These are phyloP conservation scores for Harpalus rubripes DNA, from an alignment of 2,888 invertebrate genomes.

Conservation along the genomic window DNA sequence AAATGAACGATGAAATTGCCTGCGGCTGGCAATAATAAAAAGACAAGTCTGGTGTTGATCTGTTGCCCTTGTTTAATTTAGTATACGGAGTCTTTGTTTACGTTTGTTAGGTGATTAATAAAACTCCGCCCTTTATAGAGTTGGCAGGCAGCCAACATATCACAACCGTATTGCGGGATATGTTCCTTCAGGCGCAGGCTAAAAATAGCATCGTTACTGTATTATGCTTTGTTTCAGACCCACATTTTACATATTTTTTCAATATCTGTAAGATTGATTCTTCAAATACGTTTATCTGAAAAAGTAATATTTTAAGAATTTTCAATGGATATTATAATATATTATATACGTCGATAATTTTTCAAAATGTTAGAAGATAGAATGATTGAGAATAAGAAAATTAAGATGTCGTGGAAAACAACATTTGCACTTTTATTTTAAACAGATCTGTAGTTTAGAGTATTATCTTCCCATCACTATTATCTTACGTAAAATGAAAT, in stretches of 20 bases:
- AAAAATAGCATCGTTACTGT: slow-evolving; percentile 58
- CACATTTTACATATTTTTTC: slow-evolving; percentile 20
- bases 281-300: background rate
- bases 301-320: background rate
- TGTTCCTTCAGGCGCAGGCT: slow-evolving; percentile 58
- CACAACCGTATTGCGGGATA: slow-evolving; percentile 57
- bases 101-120: slow-evolving; percentile 57
- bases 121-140: slow-evolving; percentile 43
- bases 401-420: no score
- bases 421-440: no score
- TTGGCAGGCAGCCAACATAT: slow-evolving; percentile 57
- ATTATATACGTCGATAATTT: no score
- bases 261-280: slow-evolving; percentile 17
- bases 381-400: no score
- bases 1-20: background rate
- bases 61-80: slow-evolving; percentile 33
- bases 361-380: no score
- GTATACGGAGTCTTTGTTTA: slow-evolving; percentile 24
- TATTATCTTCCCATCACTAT: no score
- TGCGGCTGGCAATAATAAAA: slow-evolving; percentile 25
- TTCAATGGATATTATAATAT: no score
- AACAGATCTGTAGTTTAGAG: no score
- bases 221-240: slow-evolving; percentile 53
- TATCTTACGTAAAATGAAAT: no score
- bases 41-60: background rate